Evolutionary conservation across 2,113 vertebrate species (phyloP).

Genomic region (Pipa parva): DNA sequence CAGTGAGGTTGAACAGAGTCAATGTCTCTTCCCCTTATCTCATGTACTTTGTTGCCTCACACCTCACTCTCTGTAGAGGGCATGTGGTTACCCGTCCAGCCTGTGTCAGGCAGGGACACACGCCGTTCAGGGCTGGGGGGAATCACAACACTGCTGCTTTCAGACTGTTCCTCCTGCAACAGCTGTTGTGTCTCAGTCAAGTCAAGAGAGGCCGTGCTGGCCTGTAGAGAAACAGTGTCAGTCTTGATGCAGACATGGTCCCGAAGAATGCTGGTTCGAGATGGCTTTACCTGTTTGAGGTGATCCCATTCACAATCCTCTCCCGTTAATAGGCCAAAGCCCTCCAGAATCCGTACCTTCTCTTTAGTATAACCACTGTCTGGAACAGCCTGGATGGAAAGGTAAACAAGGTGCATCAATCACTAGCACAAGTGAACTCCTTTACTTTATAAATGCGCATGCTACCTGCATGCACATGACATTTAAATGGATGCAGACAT

Average conservation of each 20-base stretch:
- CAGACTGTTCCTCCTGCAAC: slow-evolving; percentile 90
- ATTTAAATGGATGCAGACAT: no score
- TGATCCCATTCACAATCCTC: slow-evolving; percentile 94
- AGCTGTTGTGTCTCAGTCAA: slow-evolving; percentile 95
- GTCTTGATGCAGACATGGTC: slow-evolving; percentile 94
- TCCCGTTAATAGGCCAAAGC: slow-evolving; percentile 87
- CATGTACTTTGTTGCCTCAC: slow-evolving; percentile 56
- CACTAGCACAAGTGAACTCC: no score
- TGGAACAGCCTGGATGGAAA: slow-evolving; percentile 64
- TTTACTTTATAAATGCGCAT: no score
- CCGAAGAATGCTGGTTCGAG: slow-evolving; percentile 82
- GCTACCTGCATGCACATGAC: no score
- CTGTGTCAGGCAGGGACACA: slow-evolving; percentile 84
- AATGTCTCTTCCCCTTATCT: background rate
- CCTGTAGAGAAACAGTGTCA: slow-evolving; percentile 91
- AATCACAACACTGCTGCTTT: slow-evolving; percentile 87
- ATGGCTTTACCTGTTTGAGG: slow-evolving; percentile 89
- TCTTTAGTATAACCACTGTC: slow-evolving; percentile 91
- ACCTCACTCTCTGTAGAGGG: slow-evolving; percentile 91
- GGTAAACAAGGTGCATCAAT: no score
- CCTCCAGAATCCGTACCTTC: slow-evolving; percentile 96
- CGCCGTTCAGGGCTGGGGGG: slow-evolving; percentile 77
- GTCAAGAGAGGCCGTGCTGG: slow-evolving; percentile 90
- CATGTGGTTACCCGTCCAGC: slow-evolving; percentile 86
- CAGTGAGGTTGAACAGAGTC: background rate